Evolutionary conservation across 2,113 vertebrate genomes (phyloP), one percentile per base, ranked within the genome.

Genomic region (Pseudopipra pipra): DNA sequence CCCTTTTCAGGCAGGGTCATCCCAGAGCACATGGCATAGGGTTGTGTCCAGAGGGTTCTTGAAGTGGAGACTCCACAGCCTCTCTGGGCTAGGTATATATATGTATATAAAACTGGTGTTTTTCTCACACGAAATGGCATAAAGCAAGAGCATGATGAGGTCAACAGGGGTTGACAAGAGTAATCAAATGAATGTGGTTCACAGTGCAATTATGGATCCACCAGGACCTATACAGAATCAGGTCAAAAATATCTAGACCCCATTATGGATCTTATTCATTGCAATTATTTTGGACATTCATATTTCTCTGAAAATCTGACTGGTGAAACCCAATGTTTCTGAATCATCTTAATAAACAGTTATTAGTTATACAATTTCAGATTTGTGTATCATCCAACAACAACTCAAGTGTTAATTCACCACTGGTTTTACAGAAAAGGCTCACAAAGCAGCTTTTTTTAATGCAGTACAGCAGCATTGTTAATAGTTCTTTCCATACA

Each of bases 211-310:
- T n/a, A 54, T 3, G 27, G 19, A 43, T 56, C 16, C 43, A 55
- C 12, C 8, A 37, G 25, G 25, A 65, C 30, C 1, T 1, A 27
- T 1, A 30, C 1, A 49, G 44, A 58, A 58, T 5, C 3, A 63
- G 13, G 9, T 37, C 18, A 76, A 14, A n/a, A 88, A 72, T 30
- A 71, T 12, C 33, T 43, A 59, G n/a, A 47, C 33, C 22, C 35
- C 43, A 22, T 58, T 67, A 47, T 17, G 54, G 55, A 74, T 19
- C 37, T 56, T 61, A 27, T 6, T 49, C 20, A 58, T 70, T 20
- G 4, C 20, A 31, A 28, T n/a, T 75, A 22, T 62, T 41, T 74
- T 16, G 3, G 37, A 43, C 25, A 46, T n/a, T 39, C 4, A 11
- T 24, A 71, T 27, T 74, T 74, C 20, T 59, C 8, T 8, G 5